Evolutionary conservation across 2,797 vertebrate genomes (phyloP), one percentile per base, ranked within the genome.

Genomic region (Heliangelus exortis): DNA sequence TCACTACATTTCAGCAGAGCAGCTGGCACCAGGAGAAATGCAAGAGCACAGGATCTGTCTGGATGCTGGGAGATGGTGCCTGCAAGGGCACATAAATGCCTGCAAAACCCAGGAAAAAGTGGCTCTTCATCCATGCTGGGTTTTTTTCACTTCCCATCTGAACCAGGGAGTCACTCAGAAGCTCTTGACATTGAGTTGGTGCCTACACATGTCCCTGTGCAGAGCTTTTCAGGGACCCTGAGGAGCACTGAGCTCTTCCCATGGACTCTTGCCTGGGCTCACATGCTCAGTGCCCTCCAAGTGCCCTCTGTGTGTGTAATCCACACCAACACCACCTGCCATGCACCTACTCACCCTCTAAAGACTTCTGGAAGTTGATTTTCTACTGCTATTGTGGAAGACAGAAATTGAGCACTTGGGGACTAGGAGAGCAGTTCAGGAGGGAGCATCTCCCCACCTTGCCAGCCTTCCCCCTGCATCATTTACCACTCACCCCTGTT

Each of bases 281-380:
- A 6, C 5, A 17, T 13, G 33, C n/a, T 39, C 5, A 1, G 4
- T 25, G n/a, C n/a, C n/a, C n/a, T n/a, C n/a, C n/a, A n/a, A n/a
- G n/a, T n/a, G n/a, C n/a, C n/a, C n/a, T n/a, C n/a, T n/a, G n/a
- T n/a, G n/a, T n/a, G 13, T 16, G 18, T 33, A 71, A 69, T 79
- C 63, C 50, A 31, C 8, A 15, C n/a, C 29, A 43, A 76, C 33
- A 66, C 57, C 50, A 58, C 78, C 84, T 53, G 48, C 29, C 29
- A 25, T 77, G 51, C 48, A 16, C 12, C 14, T 34, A 21, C 28
- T 19, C 50, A 41, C 18, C 34, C 48, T 84, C 48, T 39, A 39
- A 58, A 74, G 59, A 21, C 31, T 86, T 51, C 34, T 14, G 25
- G 47, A 55, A 59, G 47, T 33, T 80, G 54, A 1, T 80, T 87